These are phyloP conservation scores for Baccha elongata DNA, from an alignment of 2,888 invertebrate species.

Conservation along the genomic window DNA sequence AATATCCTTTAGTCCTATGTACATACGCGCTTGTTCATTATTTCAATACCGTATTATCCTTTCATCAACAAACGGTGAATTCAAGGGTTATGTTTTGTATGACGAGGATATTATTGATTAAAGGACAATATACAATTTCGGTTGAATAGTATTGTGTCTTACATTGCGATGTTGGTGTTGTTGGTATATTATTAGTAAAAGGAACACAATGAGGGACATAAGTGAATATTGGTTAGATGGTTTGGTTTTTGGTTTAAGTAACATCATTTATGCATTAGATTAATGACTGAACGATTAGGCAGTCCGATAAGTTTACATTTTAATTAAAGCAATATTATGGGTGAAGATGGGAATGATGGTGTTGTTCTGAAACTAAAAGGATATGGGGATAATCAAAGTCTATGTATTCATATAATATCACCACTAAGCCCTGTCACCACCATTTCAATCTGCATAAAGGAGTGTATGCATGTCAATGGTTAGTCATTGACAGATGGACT, in stretches of 20 bases:
- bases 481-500: slow-evolving; percentile 54
- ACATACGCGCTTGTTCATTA: background rate
- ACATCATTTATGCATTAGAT: slow-evolving; percentile 74
- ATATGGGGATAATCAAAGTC: slow-evolving; percentile 11
- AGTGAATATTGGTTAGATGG: slow-evolving; percentile 1
- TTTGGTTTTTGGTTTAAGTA: slow-evolving; percentile 58
- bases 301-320: slow-evolving; percentile 69
- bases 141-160: slow-evolving; percentile 20
- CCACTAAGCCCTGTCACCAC: slow-evolving; percentile 43
- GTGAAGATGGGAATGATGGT: background rate
- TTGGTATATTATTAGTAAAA: slow-evolving; percentile 6
- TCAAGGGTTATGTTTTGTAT: slow-evolving; percentile 43
- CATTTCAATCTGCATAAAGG: slow-evolving; percentile 37
- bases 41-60: background rate
- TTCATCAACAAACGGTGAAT: slow-evolving; percentile 18
- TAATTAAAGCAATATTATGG: slow-evolving; percentile 53
- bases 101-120: slow-evolving; percentile 69
- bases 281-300: slow-evolving; percentile 72
- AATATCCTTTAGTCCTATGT: background rate
- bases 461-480: slow-evolving; percentile 31
- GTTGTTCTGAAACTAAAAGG: background rate
- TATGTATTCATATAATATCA: slow-evolving; percentile 14
- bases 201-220: slow-evolving; percentile 16
- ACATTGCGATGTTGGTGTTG: background rate
- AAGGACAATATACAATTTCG: slow-evolving; percentile 52